Evolutionary conservation across 2,888 invertebrate species (phyloP), one percentile per base, ranked within the genome.

Genomic region (Dryadula phaetusa): DNA sequence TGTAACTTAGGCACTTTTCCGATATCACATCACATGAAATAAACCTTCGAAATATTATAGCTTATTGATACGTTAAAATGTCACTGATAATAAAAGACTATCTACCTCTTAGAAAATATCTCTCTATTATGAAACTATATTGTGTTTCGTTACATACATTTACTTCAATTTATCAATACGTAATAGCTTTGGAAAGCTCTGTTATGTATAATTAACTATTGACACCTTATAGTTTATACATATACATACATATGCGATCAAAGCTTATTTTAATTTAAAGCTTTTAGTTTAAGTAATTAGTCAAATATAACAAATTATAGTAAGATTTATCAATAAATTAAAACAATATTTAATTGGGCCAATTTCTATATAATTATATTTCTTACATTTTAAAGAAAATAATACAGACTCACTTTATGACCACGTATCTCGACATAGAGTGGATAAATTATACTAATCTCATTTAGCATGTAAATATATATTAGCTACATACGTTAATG

Each of bases 31-130:
- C 7, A 49, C 28, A 1, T 49, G 28, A 49, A 49, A 28, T 49
- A 49, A 49, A 49, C 49, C 49, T 28, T 28, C 49, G 49, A 28
- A 49, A 49, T 49, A 16, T 28, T 49, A 49, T 28, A 49, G n/a
- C 16, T 49, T 49, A 49, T 49, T 28, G 28, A 49, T 49, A 49
- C 49, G 49, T 49, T 49, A 49, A 49, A 49, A 49, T 49, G 49
- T 49, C 49, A 49, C 28, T 49, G 49, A 28, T 49, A 49, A 49
- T 28, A 49, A 49, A 49, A 28, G 28, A 25, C 20, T n/a, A n/a
- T 20, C 47, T 49, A 28, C 28, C 28, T 49, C 49, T 10, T 28
- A n/a, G 49, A 49, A 49, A 49, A 28, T 16, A 25, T 49, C 49
- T n/a, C 7, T 49, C 49, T 49, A 28, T 49, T 28, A 28, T 28